Conservation (phyloP, 2,113 vertebrate species). For the Platysternon megacephalum region DNA sequence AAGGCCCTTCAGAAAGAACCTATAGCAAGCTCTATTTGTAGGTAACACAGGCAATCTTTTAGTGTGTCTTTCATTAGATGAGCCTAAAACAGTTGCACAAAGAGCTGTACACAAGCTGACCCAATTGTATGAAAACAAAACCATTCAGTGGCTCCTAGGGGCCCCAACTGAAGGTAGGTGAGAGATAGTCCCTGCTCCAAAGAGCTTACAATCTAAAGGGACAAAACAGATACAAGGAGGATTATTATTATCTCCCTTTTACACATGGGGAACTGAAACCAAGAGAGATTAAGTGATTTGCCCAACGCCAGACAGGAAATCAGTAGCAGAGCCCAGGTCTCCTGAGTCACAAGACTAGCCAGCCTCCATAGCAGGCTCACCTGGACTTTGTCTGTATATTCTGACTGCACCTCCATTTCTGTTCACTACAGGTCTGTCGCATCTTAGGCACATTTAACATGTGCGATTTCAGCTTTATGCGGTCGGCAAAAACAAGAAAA, state of each 20-base stretch:
- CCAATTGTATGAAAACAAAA: not conserved
- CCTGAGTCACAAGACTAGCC: not conserved
- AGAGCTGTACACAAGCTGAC: accelerated
- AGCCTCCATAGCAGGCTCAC: not conserved
- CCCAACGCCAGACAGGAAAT: not conserved
- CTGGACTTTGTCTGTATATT: not conserved
- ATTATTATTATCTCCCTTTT: not conserved
- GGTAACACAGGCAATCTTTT: not conserved
- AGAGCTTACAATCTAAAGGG: not conserved
- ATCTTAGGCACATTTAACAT: no score
- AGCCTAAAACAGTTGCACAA: not conserved
- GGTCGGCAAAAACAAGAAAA: no score
- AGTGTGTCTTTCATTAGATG: not conserved
- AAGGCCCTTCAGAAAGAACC: not conserved
- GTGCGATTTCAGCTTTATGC: no score
- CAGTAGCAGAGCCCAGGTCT: not conserved
- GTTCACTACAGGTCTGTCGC: no score
- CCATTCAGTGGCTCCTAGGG: not conserved
- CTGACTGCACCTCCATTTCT: not conserved
- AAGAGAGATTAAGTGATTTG: not conserved
- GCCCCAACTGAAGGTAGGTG: not conserved
- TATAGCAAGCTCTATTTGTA: not conserved
- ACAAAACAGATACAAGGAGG: not conserved
- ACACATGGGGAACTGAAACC: not conserved
- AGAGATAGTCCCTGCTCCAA: not conserved